These are phyloP conservation scores for Phrynocephalus forsythii DNA, from an alignment of 2,797 vertebrate genomes.

Conservation along the genomic window DNA sequence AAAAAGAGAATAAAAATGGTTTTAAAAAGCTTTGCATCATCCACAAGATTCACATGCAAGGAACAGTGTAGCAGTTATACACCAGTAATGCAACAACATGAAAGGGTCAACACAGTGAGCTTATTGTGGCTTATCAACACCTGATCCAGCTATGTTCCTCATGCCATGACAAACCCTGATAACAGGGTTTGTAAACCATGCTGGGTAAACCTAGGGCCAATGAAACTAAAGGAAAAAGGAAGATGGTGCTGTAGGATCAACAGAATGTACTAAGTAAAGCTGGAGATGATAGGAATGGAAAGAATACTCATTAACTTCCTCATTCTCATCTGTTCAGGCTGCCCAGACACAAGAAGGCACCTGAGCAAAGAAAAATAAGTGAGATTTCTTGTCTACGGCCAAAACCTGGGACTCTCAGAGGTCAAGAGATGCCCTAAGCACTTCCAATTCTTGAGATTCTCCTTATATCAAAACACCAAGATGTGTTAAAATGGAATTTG, in stretches of 20 bases:
- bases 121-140: not conserved
- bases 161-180: not conserved
- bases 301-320: not conserved
- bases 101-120: too few relatives aligned
- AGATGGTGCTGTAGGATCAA: not conserved
- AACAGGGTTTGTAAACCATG: not conserved
- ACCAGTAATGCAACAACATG: not conserved
- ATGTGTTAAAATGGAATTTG: too few relatives aligned
- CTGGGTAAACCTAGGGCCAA: not conserved
- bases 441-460: too few relatives aligned
- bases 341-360: too few relatives aligned
- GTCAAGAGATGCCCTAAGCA: too few relatives aligned
- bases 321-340: not conserved
- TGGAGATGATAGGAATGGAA: too few relatives aligned
- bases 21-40: not conserved
- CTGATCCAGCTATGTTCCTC: not conserved
- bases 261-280: too few relatives aligned
- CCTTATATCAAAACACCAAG: too few relatives aligned
- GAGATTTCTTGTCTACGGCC: too few relatives aligned
- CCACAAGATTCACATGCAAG: not conserved
- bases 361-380: too few relatives aligned
- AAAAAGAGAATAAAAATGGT: not conserved
- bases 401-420: too few relatives aligned
- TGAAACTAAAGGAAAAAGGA: not conserved
- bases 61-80: not conserved